A percentile compares a stretch with the other conserved stretches of the same genome.
Conservation (phyloP, 1,140 invertebrate genomes). For the Lerema accius region DNA sequence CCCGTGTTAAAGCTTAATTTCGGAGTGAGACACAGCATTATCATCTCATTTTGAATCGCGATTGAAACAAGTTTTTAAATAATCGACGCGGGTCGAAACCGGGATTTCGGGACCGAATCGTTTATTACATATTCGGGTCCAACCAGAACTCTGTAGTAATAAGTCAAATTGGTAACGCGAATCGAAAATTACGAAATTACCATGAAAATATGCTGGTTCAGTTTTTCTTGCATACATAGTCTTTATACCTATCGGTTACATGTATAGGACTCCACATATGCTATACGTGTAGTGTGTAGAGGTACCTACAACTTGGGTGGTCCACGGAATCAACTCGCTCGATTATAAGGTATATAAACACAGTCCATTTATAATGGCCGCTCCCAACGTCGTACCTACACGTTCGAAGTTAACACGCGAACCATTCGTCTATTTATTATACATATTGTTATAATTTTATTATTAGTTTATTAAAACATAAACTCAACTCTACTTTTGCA, state of each 20-base stretch:
- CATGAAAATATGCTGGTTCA: slow-evolving; percentile 37
- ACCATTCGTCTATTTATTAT: slow-evolving; percentile 18
- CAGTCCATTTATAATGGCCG: slow-evolving; percentile 46
- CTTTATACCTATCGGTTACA: slow-evolving; percentile 8
- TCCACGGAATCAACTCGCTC: slow-evolving; percentile 61
- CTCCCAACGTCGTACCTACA: slow-evolving; percentile 36
- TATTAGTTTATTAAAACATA: too few relatives aligned
- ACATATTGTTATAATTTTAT: slow-evolving; percentile 1
- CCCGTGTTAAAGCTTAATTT: slow-evolving; percentile 33
- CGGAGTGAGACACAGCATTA: slow-evolving; percentile 21
- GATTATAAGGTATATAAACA: slow-evolving; percentile 68
- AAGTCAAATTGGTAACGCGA: slow-evolving; percentile 67
- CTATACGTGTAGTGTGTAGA: slow-evolving; percentile 39
- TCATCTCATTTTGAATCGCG: slow-evolving; percentile 27
- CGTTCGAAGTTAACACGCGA: slow-evolving; percentile 22
- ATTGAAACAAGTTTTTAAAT: slow-evolving; percentile 51
- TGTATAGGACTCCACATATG: slow-evolving; percentile 34
- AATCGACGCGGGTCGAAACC: slow-evolving; percentile 40
- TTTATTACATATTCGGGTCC: slow-evolving; percentile 65
- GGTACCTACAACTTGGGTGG: slow-evolving; percentile 70
- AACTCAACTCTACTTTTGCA: too few relatives aligned
- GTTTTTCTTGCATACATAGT: slow-evolving; percentile 26
- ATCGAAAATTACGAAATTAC: slow-evolving; percentile 72
- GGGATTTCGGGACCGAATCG: slow-evolving; percentile 49
- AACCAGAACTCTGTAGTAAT: slow-evolving; percentile 59